Evolutionary conservation across 2,888 invertebrate species (phyloP).

Genomic region (Helleia helle): DNA sequence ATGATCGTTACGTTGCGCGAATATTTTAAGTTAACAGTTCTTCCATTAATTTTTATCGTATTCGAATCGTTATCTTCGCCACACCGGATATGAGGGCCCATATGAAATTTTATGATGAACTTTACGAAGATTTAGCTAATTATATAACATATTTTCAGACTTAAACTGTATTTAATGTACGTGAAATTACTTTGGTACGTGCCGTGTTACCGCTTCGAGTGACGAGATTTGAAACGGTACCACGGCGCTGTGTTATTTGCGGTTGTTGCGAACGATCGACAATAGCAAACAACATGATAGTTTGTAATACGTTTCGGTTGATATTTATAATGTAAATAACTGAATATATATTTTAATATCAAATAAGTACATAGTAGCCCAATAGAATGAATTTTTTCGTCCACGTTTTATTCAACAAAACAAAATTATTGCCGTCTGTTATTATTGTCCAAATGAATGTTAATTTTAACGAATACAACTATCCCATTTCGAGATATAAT

Average conservation of each 20-base stretch:
- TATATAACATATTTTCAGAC: conserved; percentile 37
- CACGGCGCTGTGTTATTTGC: conserved; percentile 1
- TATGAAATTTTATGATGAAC: conserved; percentile 32
- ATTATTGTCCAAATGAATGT: conserved; percentile 56
- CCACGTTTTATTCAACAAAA: conserved; percentile 65
- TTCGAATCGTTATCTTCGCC: conserved; percentile 15
- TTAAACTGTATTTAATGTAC: conserved; percentile 32
- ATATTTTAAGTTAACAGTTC: conserved; percentile 53
- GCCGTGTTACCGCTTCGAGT: not conserved
- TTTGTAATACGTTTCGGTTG: conserved; percentile 28
- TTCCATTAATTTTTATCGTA: conserved; percentile 47
- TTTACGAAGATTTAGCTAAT: conserved; percentile 26
- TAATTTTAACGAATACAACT: conserved; percentile 40
- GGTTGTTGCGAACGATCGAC: conserved; percentile 6
- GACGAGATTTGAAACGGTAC: not conserved
- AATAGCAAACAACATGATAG: not conserved
- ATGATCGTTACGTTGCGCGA: conserved; percentile 25
- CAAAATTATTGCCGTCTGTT: conserved; percentile 56
- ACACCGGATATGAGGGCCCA: conserved; percentile 40
- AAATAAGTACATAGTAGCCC: conserved; percentile 60
- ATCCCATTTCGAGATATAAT: conserved; percentile 19
- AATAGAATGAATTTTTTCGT: conserved; percentile 65
- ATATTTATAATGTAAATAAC: conserved; percentile 52
- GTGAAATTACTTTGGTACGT: conserved; percentile 28
- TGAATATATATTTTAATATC: conserved; percentile 43